A percentile compares a stretch with the other conserved stretches of the same genome.
Evolutionary conservation across 2,113 vertebrate species (phyloP).

Genomic region (Castor canadensis): DNA sequence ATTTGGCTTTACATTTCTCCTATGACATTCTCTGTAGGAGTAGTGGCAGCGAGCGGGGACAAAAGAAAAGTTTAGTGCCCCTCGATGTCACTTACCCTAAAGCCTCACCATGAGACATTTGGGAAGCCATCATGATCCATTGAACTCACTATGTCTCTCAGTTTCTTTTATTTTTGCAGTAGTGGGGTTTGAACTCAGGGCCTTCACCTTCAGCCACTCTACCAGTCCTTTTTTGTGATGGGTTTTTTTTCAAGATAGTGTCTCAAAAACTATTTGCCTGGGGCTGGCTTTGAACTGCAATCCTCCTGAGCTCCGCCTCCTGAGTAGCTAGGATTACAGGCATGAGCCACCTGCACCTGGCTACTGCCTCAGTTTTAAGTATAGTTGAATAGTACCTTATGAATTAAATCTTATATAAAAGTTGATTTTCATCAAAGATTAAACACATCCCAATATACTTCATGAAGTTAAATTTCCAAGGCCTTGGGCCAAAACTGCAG

Average conservation of each 20-base stretch:
- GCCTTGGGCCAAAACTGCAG: not conserved
- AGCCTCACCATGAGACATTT: not conserved
- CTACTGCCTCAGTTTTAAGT: too few species aligned
- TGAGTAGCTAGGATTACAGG: too few species aligned
- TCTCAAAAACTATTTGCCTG: too few species aligned
- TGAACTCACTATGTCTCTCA: not conserved
- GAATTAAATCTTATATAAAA: not conserved
- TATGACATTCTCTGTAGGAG: not conserved
- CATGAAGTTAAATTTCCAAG: not conserved
- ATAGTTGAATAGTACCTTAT: not conserved
- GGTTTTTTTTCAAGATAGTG: too few species aligned
- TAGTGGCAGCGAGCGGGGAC: not conserved
- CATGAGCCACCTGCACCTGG: too few species aligned
- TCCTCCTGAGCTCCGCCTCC: too few species aligned
- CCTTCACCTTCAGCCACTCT: too few species aligned
- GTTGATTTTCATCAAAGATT: not conserved
- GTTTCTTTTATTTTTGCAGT: too few species aligned
- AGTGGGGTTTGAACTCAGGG: too few species aligned
- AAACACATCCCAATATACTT: fast-evolving
- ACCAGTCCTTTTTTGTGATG: too few species aligned
- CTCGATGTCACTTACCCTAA: not conserved
- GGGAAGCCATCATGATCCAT: not conserved
- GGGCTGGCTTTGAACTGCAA: too few species aligned
- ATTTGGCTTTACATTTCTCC: not conserved
- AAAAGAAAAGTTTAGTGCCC: not conserved